Evolutionary conservation across 2,797 vertebrate species (phyloP), one percentile per base, ranked within the genome.

Genomic region (Dicrostonyx torquatus): DNA sequence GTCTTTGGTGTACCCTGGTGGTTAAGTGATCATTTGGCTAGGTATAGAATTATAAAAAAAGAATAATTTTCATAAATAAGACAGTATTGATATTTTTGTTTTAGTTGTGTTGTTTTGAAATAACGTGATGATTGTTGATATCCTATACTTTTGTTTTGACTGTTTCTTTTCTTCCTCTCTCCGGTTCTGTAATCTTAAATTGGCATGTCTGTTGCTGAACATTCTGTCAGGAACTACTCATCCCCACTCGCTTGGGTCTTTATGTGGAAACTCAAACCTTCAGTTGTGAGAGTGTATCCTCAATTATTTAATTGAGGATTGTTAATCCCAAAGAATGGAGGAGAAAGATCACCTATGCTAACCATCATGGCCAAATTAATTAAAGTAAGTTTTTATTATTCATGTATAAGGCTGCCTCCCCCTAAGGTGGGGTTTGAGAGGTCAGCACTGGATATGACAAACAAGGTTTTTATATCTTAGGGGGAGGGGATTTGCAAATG

Each of bases 221-320:
- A 40, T 78, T 40, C 66, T 90, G 5, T 62, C 34, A 62, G 37
- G 26, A 70, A 26, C 8, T 78, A 20, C 18, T 48, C 18, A 64
- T 22, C 34, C 26, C 53, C 43, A 5, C 40, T 55, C 76, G 37
- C 40, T 76, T 66, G 34, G 8, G 29, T n/a, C 20, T 84, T 89
- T 40, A 34, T 43, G 22, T 58, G 53, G 11, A 14, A 86, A 90
- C 55, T 62, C 9, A 34, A 34, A 29, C n/a, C 43, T 7, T 45
- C 1, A 15, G 31, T 48, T 79, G 53, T 78, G 34, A 40, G 14
- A 60, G 60, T 5, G 72, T 62, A 31, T 94, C 7, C 72, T 34
- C 26, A 62, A 79, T 90, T 14, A 40, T 89, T 90, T 92, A 58
- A 68, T 79, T 79, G 40, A 94, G 7, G 17, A 78, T 73, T 66